phyloP scores from a whole-genome alignment of 1,140 invertebrate species.

The Cotesia glomerata region DNA sequence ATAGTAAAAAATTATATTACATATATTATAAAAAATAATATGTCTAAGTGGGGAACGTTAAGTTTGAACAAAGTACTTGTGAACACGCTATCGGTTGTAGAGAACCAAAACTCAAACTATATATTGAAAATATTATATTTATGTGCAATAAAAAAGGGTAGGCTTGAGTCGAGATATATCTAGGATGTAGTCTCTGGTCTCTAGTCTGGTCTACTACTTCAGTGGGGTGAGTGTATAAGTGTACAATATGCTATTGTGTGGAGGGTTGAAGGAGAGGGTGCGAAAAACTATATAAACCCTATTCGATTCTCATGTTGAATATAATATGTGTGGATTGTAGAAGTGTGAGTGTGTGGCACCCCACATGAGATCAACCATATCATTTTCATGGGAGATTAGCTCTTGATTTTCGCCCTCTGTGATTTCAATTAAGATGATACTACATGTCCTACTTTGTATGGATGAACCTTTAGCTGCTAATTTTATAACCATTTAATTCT shows the following conservation, averaged over 20 bases:
- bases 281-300: slow-evolving; percentile 55
- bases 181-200: too few species aligned
- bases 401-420: slow-evolving; percentile 39
- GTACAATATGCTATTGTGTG: slow-evolving; percentile 51
- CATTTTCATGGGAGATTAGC: slow-evolving; percentile 60
- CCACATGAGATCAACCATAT: slow-evolving; percentile 57
- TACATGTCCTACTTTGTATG: background rate
- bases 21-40: background rate
- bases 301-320: slow-evolving; percentile 43
- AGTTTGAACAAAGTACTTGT: background rate
- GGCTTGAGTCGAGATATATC: background rate
- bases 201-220: too few species aligned
- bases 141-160: background rate
- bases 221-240: slow-evolving; percentile 8
- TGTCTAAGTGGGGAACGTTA: background rate
- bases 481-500: background rate
- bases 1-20: too few species aligned
- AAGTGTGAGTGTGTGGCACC: slow-evolving; percentile 35
- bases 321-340: background rate
- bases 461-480: background rate
- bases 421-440: slow-evolving; percentile 56
- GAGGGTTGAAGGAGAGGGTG: slow-evolving; percentile 45
- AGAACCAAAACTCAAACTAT: background rate
- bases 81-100: slow-evolving; percentile 14
- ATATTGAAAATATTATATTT: background rate